Percentiles rank a stretch among this genome's conserved stretches.
Evolutionary conservation across 2,888 invertebrate genomes (phyloP).

Genomic region (Protophormia terraenovae): DNA sequence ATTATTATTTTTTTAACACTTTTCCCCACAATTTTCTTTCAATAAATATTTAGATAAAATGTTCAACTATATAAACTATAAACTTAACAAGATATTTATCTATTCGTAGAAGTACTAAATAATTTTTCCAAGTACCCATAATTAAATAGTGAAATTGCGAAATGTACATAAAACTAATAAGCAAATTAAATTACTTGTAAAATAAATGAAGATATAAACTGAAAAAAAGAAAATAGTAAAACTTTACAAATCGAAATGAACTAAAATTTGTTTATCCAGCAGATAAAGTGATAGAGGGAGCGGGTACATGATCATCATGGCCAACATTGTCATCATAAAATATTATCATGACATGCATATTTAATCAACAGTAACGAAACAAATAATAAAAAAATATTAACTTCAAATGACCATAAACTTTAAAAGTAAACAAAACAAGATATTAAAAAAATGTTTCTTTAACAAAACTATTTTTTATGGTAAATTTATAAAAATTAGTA

Average conservation of each 20-base stretch:
- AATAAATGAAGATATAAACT: background rate
- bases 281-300: no score
- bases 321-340: constrained; percentile 21
- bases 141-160: constrained; percentile 5
- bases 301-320: constrained; percentile 2
- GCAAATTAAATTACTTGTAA: background rate
- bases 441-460: constrained; percentile 7
- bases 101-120: background rate
- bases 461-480: background rate
- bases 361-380: background rate
- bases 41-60: no score
- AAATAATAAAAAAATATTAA: background rate
- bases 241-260: background rate
- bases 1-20: no score
- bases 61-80: no score
- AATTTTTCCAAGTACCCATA: background rate
- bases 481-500: background rate
- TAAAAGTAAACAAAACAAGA: background rate
- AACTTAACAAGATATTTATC: no score
- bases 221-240: background rate
- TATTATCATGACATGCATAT: constrained; percentile 29
- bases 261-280: no score
- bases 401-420: constrained; percentile 37
- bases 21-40: no score
- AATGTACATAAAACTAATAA: background rate